Evolutionary conservation across 30 jellyfish, hydroid and myxozoan genomes (phyloP), one percentile per base, ranked within the genome.

Genomic region (Hydractinia symbiolongicarpus): DNA sequence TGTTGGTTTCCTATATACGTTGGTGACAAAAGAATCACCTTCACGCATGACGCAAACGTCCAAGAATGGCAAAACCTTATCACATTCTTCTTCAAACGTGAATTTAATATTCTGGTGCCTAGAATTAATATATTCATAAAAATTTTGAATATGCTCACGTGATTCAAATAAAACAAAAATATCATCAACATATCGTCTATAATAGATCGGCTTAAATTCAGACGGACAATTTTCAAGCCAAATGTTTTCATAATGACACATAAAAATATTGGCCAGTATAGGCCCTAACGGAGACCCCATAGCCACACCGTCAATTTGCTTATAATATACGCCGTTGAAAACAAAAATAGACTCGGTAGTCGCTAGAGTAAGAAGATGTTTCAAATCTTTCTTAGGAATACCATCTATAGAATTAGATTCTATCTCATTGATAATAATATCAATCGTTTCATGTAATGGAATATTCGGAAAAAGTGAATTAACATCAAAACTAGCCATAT

Each of bases 241-340:
- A 13, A 13, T 4, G 14, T 13, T 10, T 67, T 67, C 78, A 20
- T 13, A 21, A 67, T 67, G 51, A 21, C 78, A 67, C 51, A 67
- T 13, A 67, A 67, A 20, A 15, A 67, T 13, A 78, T 56, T 58
- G 9, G 80, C 86, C 50, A 78, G 60, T 16, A 58, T 56, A 50
- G 86, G 86, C 21, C 86, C 86, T 56, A 78, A 64, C 53, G 86
- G n/a, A n/a, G n/a, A n/a, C n/a, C n/a, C n/a, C n/a, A n/a, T n/a
- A n/a, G n/a, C n/a, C n/a, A n/a, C n/a, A n/a, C n/a, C n/a, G n/a
- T n/a, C n/a, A 67, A 1, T 67, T 67, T 67, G 78, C 11, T 21
- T 1, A 21, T 67, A 67, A 21, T 13, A 67, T 67, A 13, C 21
- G 51, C 78, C 78, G 51, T 67, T 67, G 51, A 67, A 67, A 1